Evolutionary conservation across 2,888 invertebrate species (phyloP), one percentile per base, ranked within the genome.

Genomic region (Polylopha cassiicola): DNA sequence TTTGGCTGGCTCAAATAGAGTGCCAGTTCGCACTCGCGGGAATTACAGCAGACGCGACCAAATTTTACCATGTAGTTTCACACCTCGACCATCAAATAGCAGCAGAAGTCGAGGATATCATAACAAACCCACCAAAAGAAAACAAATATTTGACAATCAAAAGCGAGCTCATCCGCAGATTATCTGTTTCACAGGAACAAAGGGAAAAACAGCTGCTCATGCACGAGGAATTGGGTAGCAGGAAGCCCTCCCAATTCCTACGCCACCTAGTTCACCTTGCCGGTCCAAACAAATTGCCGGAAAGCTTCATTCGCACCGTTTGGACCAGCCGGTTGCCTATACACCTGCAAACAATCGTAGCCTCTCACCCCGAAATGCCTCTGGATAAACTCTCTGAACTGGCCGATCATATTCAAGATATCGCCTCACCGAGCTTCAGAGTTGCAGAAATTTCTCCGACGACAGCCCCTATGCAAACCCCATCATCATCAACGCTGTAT

Each of bases 341-440:
- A 1, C 27, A 28, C 4, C 21, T 46, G 0, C 46, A 48, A 9
- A 37, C 48, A 1, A 26, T 48, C 0, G 22, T 50, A 5, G 48
- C 47, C 0, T 20, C 43, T 2, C 47, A 51, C n/a, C 6, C 26
- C 0, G 11, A 23, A 1, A 5, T 23, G 3, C 3, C 34, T 3
- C 10, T 45, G 5, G 45, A 41, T 3, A 18, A 22, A 3, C 4
- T 45, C 2, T 43, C 42, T 1, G 47, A 48, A 0, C 18, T 47
- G 4, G 47, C 45, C 0, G 48, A 51, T 13, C 33, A 20, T 7
- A 32, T 51, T 1, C 26, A 39, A 3, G 50, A 51, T 4, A 37
- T 45, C 1, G 46, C 43, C 1, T 36, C 41, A 5, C 9, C 33
- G 4, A 11, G 30, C 6, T 43, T 38, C 5, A 24, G 23, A 2